These are phyloP conservation scores for Schizotus pectinicornis DNA, from an alignment of 2,888 invertebrate species.

Conservation along the genomic window DNA sequence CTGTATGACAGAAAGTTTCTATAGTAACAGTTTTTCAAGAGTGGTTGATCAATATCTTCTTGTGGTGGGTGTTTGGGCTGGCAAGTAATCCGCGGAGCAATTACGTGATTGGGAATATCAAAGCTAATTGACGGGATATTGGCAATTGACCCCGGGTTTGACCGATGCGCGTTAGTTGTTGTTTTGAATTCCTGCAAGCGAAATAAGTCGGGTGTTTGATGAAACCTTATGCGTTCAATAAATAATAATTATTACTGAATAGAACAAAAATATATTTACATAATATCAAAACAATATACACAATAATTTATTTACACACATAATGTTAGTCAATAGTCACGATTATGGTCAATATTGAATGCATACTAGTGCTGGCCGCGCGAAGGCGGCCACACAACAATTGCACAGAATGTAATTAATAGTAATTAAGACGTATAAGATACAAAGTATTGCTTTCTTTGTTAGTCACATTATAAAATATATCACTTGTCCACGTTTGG, in stretches of 20 bases:
- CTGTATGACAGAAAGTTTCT: slow-evolving; percentile 27
- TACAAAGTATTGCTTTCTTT: slow-evolving; percentile 81
- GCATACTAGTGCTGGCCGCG: slow-evolving; percentile 52
- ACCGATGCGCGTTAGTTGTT: too few species aligned
- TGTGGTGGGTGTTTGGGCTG: neutral
- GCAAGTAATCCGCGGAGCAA: neutral
- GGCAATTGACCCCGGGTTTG: too few species aligned
- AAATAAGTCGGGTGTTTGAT: slow-evolving; percentile 30
- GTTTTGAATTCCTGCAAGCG: neutral
- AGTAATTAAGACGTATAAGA: slow-evolving; percentile 65
- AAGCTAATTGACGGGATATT: too few species aligned
- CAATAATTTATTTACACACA: slow-evolving; percentile 60
- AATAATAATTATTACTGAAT: slow-evolving; percentile 57
- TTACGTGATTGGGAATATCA: too few species aligned
- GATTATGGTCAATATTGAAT: slow-evolving; percentile 51
- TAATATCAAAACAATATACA: slow-evolving; percentile 60
- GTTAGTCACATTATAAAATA: slow-evolving; percentile 75
- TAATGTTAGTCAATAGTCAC: slow-evolving; percentile 55
- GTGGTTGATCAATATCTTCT: neutral
- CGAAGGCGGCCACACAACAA: slow-evolving; percentile 53
- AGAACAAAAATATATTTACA: slow-evolving; percentile 61
- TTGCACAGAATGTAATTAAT: slow-evolving; percentile 54
- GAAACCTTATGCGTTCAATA: slow-evolving; percentile 56
- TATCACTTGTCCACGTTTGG: slow-evolving; percentile 63
- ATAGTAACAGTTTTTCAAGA: slow-evolving; percentile 19